Evolutionary conservation across 2,113 vertebrate genomes (phyloP), one percentile per base, ranked within the genome.

Genomic region (Pagrus major): DNA sequence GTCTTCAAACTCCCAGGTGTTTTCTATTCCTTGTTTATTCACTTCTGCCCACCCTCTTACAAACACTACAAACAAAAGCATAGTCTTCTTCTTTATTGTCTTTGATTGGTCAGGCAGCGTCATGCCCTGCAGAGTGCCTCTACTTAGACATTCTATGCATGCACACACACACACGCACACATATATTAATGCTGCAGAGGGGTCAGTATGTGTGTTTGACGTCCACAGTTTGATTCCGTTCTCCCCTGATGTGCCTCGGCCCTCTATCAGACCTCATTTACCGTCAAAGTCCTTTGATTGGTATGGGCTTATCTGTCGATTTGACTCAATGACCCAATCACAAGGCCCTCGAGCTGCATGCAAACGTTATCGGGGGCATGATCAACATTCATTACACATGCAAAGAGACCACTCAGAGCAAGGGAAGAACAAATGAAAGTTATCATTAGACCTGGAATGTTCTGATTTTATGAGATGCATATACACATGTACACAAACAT

Each of bases 181-280:
- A 25, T 14, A 15, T 9, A 20, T 33, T 4, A 49, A 41, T 16
- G 21, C 18, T 4, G 0, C 63, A 14, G 8, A 58, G 11, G 9
- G 54, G 37, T 81, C 67, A 51, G 27, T 20, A 39, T 18, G 49
- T 54, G 44, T 63, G 29, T 71, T 14, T n/a, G n/a, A n/a, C 8
- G 1, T 21, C 23, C 37, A 35, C 4, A 42, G 35, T 71, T 76
- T 56, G 18, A 63, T 49, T 70, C 68, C 4, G 5, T 23, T 52
- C 39, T 29, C 51, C 33, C 18, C 0, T 15, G n/a, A 65, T 67
- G 71, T 12, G 8, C 63, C 23, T 52, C 7, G 0, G 9, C 33
- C 49, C 23, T 68, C 39, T 1, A 33, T 78, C 66, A 65, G 76
- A 90, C 69, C 33, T 81, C 39, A 52, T 83, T 85, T 78, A 69